Conservation (phyloP, 2,888 invertebrate genomes). For the Agriopis leucophaearia region DNA sequence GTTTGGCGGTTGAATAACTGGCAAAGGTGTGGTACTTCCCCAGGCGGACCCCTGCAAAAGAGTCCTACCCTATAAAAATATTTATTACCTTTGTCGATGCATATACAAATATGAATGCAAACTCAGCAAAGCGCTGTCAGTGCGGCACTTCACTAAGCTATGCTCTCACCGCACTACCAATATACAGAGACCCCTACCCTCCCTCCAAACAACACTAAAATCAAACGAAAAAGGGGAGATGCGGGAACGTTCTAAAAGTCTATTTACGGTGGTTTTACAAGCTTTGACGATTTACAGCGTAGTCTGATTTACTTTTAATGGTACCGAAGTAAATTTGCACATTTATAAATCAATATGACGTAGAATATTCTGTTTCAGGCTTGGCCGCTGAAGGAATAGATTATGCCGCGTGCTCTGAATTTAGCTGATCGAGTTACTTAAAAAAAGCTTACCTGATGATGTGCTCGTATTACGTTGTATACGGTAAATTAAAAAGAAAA, state of each 20-base stretch:
- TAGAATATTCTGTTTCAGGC: conserved; percentile 43
- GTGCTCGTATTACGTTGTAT: no score
- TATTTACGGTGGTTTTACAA: conserved; percentile 46
- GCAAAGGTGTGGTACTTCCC: no score
- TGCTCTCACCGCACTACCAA: conserved; percentile 50
- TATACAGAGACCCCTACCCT: conserved; percentile 21
- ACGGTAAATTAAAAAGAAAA: no score
- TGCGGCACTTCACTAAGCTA: conserved; percentile 57
- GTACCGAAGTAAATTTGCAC: conserved; percentile 69
- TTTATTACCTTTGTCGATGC: conserved; percentile 56
- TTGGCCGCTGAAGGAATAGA: neutral
- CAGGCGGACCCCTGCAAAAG: no score
- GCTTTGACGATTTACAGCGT: conserved; percentile 71
- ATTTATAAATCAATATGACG: conserved; percentile 70
- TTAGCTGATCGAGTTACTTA: no score
- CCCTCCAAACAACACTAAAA: conserved; percentile 3
- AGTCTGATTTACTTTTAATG: conserved; percentile 75
- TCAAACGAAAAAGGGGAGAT: conserved; percentile 1
- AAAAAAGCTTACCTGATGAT: no score
- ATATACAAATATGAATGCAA: conserved; percentile 51
- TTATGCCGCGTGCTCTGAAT: no score
- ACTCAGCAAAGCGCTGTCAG: conserved; percentile 58
- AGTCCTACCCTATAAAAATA: no score
- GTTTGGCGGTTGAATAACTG: no score
- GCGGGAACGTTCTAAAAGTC: conserved; percentile 38